Percentiles rank a stretch among this genome's conserved stretches.
phyloP scores from a whole-genome alignment of 2,113 vertebrate genomes.

The Grammomys dolichurus region DNA sequence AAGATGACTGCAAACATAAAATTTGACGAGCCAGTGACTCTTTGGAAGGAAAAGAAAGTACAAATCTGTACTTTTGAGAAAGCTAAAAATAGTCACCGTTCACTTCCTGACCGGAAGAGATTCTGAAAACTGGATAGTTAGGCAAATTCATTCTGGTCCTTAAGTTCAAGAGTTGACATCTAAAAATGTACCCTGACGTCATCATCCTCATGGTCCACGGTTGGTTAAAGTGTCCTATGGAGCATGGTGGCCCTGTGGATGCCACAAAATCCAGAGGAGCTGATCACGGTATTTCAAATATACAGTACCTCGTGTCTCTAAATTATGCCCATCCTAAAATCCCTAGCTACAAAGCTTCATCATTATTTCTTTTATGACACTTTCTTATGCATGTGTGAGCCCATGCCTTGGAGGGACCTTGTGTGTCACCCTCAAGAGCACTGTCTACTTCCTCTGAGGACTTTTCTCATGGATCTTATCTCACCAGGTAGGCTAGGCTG shows the following conservation, averaged over 20 bases:
- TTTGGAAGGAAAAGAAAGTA: not conserved
- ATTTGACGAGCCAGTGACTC: not conserved
- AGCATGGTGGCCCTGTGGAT: not conserved
- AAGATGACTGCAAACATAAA: not conserved
- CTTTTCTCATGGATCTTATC: not conserved
- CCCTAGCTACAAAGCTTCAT: not conserved
- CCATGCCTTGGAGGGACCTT: not conserved
- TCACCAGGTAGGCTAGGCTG: not conserved
- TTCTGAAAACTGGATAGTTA: no score
- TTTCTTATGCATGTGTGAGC: not conserved
- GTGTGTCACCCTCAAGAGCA: not conserved
- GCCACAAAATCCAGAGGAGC: not conserved
- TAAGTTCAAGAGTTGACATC: not conserved
- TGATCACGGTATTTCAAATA: not conserved
- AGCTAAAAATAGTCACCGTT: not conserved
- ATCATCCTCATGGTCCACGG: fast-evolving
- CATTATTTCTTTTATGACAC: not conserved
- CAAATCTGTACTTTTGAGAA: not conserved
- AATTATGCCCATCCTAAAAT: not conserved
- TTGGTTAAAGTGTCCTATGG: not conserved
- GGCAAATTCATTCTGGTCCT: not conserved
- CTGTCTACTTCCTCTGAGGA: not conserved
- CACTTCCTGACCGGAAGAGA: not conserved
- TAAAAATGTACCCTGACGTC: not conserved
- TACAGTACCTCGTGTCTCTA: not conserved